These are phyloP conservation scores for Paradoxurus hermaphroditus DNA, from an alignment of 2,113 vertebrate species.

Conservation along the genomic window DNA sequence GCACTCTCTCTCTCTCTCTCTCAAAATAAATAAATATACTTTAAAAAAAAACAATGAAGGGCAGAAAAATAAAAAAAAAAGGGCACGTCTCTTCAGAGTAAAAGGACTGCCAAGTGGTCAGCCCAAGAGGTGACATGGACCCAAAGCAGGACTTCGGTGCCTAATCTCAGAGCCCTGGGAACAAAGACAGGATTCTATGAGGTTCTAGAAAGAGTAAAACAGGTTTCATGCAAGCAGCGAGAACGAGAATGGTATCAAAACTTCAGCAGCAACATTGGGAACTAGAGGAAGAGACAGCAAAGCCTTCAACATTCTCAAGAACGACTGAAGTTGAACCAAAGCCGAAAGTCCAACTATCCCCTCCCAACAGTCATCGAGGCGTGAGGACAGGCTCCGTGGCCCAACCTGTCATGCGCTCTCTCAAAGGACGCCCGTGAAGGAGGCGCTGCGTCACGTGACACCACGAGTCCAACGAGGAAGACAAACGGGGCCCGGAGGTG, in stretches of 20 bases:
- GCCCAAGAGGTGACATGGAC: neutral
- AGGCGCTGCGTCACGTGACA: neutral
- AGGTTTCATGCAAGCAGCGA: neutral
- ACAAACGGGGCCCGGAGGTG: neutral
- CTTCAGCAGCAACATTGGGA: neutral
- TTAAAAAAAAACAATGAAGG: neutral
- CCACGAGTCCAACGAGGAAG: neutral
- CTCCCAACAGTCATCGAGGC: neutral
- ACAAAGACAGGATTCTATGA: neutral
- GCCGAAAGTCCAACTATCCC: neutral
- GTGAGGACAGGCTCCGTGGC: neutral
- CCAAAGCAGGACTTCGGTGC: neutral
- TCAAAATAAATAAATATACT: too few species aligned
- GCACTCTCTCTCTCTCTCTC: too few species aligned
- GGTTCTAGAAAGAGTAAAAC: neutral
- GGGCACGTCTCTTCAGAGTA: neutral
- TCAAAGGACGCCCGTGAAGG: neutral
- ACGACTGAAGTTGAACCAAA: neutral
- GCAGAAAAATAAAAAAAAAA: too few species aligned
- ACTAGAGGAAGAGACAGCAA: neutral
- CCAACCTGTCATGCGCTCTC: neutral
- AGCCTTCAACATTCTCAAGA: neutral
- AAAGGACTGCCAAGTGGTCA: neutral
- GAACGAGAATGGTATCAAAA: neutral
- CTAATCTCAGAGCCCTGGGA: neutral